Conservation (phyloP, 1,140 invertebrate species). For the Cydia splendana region DNA sequence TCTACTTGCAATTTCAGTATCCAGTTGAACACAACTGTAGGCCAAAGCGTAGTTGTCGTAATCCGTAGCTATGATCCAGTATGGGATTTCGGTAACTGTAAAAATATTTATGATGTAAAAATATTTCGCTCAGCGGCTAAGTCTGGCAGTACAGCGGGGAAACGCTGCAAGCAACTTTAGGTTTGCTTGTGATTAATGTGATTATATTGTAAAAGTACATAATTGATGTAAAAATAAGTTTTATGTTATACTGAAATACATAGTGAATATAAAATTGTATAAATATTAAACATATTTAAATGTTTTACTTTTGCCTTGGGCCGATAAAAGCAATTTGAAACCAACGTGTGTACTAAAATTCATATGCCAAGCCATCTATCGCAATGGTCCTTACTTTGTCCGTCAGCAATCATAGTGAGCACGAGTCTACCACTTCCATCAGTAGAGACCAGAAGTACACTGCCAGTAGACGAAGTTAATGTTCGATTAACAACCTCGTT, state of each 20-base stretch:
- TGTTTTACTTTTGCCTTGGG: no score
- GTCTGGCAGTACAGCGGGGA: no score
- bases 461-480: slow-evolving; percentile 36
- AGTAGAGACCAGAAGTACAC: neutral
- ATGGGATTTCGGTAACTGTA: slow-evolving; percentile 6
- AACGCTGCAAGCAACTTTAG: no score
- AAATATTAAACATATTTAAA: no score
- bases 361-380: neutral
- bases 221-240: no score
- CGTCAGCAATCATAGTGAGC: neutral
- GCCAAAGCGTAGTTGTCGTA: slow-evolving; percentile 39
- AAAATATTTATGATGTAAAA: neutral
- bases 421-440: slow-evolving; percentile 8
- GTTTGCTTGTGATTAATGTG: no score
- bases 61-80: slow-evolving; percentile 41
- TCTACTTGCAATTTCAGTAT: slow-evolving; percentile 34
- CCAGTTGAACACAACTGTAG: slow-evolving; percentile 39
- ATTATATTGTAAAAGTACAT: no score
- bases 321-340: no score
- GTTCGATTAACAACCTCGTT: slow-evolving; percentile 46
- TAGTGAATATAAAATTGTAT: no score
- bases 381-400: neutral
- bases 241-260: no score
- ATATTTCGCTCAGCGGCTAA: no score
- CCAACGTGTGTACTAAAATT: no score